Base-by-base conservation (phyloP, 2,113 vertebrate species). In the Dicerorhinus sumatrensis region DNA sequence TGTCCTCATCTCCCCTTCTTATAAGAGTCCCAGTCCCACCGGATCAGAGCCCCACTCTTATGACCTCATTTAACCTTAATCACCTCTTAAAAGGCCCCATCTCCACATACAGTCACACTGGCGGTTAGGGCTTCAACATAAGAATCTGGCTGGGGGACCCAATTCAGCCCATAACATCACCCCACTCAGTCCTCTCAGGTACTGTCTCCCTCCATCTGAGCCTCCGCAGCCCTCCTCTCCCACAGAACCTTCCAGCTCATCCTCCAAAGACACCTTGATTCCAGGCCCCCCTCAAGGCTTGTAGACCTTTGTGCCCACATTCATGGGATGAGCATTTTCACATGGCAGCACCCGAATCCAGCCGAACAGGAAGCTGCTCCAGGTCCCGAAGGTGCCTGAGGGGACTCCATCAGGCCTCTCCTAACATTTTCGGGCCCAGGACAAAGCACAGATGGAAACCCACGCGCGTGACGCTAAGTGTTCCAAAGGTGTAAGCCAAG, bases 341-440 rank as follows among this genome's bases (percentile, higher is more conserved):
- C 0, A 0, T 0, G 20, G 33, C 73, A 67, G 3, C 13, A 20
- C 5, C 62, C 5, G 0, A 20, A 20, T 25, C 9, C 77, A 27
- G 89, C 29, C 4, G 4, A 33, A 8, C 1, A 6, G 42, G 33
- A 39, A 27, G 16, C 69, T 20, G 69, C 48, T 76, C 46, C 79
- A 2, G 0, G 72, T 6, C n/a, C 63, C 13, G 11, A 62, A 10
- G 36, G 36, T 36, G 5, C 9, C 62, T 6, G 1, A 0, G 17
- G 36, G 42, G 63, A 11, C 76, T 16, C 23, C 56, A 10, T 13
- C 12, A 3, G 62, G 42, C n/a, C 58, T 46, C 60, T 42, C 20
- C 31, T 16, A 16, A 21, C 69, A 31, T 6, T 11, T 39, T 23
- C 3, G 39, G 7, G 63, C 76, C 33, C 18, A 5, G 29, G 69